These are phyloP conservation scores for Ylistrum balloti DNA, from an alignment of 1,140 invertebrate genomes.

Conservation along the genomic window DNA sequence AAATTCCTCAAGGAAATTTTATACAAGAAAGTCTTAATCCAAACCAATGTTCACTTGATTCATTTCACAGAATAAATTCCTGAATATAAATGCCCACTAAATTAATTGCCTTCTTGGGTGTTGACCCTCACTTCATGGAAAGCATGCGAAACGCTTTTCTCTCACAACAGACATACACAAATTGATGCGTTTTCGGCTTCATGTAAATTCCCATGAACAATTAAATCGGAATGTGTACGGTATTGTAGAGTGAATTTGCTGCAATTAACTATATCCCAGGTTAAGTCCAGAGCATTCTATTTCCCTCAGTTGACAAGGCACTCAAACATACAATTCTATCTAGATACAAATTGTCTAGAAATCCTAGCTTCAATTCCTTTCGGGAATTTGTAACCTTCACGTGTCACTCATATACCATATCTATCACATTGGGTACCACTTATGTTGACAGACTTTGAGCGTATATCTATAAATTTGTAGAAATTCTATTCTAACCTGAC, in stretches of 20 bases:
- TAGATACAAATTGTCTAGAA: background rate
- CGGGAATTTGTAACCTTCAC: background rate
- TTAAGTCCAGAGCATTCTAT: background rate
- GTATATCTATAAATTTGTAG: background rate
- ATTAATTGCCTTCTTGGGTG: background rate
- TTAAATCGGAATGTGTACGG: background rate
- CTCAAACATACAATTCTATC: background rate
- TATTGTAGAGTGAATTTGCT: background rate
- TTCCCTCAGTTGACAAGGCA: constrained; percentile 24
- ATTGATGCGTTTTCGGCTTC: background rate
- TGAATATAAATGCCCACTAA: background rate
- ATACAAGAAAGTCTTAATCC: background rate
- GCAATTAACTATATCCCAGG: background rate
- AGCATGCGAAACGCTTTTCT: background rate
- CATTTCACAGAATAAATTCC: background rate
- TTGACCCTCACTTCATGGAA: background rate
- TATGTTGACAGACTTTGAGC: background rate
- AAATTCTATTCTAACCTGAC: background rate
- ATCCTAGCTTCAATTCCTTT: background rate
- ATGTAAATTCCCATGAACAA: background rate
- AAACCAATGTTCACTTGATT: background rate
- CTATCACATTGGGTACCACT: background rate
- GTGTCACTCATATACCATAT: background rate
- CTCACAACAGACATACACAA: background rate
- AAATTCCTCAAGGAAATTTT: constrained; percentile 33